Conservation (phyloP, 1,140 invertebrate species). For the Neodiprion pinetum region DNA sequence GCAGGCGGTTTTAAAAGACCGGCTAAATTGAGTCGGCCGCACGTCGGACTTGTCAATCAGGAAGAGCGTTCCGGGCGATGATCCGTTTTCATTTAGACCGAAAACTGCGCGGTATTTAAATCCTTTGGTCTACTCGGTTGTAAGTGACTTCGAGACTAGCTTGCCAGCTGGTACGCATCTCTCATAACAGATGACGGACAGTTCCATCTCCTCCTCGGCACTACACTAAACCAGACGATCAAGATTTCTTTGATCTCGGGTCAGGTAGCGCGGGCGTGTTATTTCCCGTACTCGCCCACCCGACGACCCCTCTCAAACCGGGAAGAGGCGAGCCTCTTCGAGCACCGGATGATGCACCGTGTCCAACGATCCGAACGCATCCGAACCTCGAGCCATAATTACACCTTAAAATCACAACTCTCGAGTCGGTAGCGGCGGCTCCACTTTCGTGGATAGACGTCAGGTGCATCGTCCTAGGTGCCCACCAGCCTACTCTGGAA, state of each 20-base stretch:
- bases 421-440: too few species aligned
- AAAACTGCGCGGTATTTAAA: slow-evolving; percentile 5
- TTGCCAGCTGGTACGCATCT: background rate
- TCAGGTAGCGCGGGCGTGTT: background rate
- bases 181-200: slow-evolving; percentile 5
- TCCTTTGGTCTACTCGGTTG: background rate
- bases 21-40: slow-evolving; percentile 30
- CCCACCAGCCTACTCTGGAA: slow-evolving; percentile 11
- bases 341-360: too few species aligned
- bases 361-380: too few species aligned
- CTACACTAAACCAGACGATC: background rate
- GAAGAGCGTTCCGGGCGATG: background rate
- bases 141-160: background rate
- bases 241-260: background rate
- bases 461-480: slow-evolving; percentile 13
- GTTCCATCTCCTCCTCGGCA: background rate
- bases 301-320: too few species aligned
- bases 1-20: slow-evolving; percentile 11
- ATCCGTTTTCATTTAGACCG: background rate
- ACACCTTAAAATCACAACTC: slow-evolving; percentile 4
- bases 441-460: too few species aligned
- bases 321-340: too few species aligned
- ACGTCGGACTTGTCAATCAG: slow-evolving; percentile 38
- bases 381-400: background rate
- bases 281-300: background rate